These are phyloP conservation scores for Aphelocoma californica DNA, from an alignment of 2,797 vertebrate genomes.

Conservation along the genomic window DNA sequence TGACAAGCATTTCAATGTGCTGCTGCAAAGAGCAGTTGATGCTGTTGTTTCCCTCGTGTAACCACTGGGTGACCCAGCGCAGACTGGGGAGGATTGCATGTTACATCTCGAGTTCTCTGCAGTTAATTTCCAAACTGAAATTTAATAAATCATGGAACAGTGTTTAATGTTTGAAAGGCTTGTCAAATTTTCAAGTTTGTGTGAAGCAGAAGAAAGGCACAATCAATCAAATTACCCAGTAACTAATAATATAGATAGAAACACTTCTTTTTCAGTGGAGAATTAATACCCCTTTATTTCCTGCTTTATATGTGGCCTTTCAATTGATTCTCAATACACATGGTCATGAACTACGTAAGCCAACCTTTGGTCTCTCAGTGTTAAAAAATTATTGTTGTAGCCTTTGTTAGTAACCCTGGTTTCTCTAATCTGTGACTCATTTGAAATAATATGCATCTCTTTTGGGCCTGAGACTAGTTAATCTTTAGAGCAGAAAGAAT, in stretches of 20 bases:
- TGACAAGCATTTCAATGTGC: neutral
- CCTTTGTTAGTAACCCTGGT: neutral
- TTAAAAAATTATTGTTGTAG: neutral
- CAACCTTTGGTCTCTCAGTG: constrained; percentile 21
- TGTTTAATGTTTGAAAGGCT: constrained; percentile 37
- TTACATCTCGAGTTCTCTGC: neutral
- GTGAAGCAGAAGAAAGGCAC: neutral
- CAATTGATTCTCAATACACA: neutral
- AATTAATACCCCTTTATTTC: neutral
- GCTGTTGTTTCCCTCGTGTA: neutral
- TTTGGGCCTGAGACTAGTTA: constrained; percentile 12
- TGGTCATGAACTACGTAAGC: neutral
- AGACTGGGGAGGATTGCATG: neutral
- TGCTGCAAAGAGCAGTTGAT: neutral
- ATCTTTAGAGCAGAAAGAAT: constrained; percentile 46
- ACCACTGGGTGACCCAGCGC: neutral
- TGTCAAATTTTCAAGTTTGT: neutral
- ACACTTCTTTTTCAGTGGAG: neutral
- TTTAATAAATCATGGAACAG: neutral
- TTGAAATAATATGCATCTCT: constrained; percentile 20
- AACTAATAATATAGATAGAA: neutral
- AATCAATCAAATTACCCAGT: neutral
- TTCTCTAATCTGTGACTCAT: constrained; percentile 55
- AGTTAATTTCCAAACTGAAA: constrained; percentile 46
- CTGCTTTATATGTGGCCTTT: neutral